Evolutionary conservation across 1,140 invertebrate species (phyloP), one percentile per base, ranked within the genome.

Genomic region (Pantala flavescens): DNA sequence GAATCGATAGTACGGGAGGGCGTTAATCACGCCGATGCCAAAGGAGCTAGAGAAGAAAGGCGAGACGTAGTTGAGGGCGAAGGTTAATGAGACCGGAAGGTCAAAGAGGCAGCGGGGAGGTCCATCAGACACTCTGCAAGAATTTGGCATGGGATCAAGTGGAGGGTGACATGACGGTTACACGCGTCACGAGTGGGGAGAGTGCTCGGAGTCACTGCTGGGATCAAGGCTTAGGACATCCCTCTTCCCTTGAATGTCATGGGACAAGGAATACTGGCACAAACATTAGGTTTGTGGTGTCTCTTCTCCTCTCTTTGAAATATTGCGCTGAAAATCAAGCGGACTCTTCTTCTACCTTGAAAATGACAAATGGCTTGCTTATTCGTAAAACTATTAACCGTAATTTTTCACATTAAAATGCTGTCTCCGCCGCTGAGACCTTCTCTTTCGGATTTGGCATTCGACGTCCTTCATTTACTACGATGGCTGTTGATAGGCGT

Each of bases 391-490:
- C 49, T 63, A 63, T 63, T 63, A 63, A 16, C 49, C 49, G 16
- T 63, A 63, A 63, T 63, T 63, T 21, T 63, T 63, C n/a, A 63
- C 49, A 63, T 63, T 63, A 63, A 63, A 63, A 63, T 63, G 16
- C 49, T 63, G 49, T 63, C 49, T 19, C 3, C 2, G 3, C 5
- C 49, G 49, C 49, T 16, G n/a, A 63, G n/a, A 21, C 49, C 14
- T 63, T 63, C 28, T 36, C 28, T 36, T 9, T 9, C 2, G 12
- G 49, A 16, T 16, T 5, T 21, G 49, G 49, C 49, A 63, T 63
- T 63, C n/a, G 49, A 63, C 49, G 49, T 21, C 16, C 16, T 21
- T 21, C 49, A 63, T 63, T 63, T 63, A 63, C 5, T 12, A 1
- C 12, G 49, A 63, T 7, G 49, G 28, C 28, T 36, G 28, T 5